These are phyloP conservation scores for Pectinophora gossypiella DNA, from an alignment of 1,140 invertebrate species.

Conservation along the genomic window DNA sequence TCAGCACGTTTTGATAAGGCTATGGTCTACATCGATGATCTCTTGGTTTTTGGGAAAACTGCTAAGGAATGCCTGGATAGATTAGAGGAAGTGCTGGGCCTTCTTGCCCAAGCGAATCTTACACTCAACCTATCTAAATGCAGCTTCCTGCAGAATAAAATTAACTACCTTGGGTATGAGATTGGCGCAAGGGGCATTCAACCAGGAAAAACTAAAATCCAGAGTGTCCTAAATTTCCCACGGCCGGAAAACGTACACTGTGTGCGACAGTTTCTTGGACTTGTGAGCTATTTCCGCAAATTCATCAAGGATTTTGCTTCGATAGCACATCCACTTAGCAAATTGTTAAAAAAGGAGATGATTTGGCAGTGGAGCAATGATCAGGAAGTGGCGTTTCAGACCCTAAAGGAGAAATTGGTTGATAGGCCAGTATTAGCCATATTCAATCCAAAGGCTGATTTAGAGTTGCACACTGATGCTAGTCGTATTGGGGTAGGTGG, in stretches of 20 bases:
- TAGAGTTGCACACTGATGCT: conserved; percentile 45
- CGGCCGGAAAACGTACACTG: background rate
- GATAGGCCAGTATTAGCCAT: conserved; percentile 16
- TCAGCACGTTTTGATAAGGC: too few species aligned
- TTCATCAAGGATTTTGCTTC: conserved; percentile 6
- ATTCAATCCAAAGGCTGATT: conserved; percentile 3
- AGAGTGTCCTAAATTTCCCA: conserved; percentile 5
- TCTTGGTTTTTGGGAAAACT: conserved; percentile 5
- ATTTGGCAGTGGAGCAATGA: conserved; percentile 8
- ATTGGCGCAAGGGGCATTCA: conserved; percentile 1
- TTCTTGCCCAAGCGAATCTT: background rate
- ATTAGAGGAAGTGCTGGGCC: background rate
- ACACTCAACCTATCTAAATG: conserved; percentile 5
- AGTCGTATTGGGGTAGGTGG: conserved; percentile 25
- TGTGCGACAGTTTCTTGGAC: conserved; percentile 12
- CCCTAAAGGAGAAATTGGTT: background rate
- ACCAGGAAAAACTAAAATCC: conserved; percentile 5
- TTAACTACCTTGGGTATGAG: conserved; percentile 4
- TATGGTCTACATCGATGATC: conserved; percentile 10
- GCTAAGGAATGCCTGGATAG: background rate
- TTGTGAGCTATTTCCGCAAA: conserved; percentile 11
- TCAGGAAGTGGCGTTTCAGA: conserved; percentile 8
- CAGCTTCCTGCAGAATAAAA: background rate
- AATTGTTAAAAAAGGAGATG: background rate
- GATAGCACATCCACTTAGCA: conserved; percentile 4